Conservation (phyloP, 2,888 invertebrate genomes). For the Nephrotoma appendiculata region DNA sequence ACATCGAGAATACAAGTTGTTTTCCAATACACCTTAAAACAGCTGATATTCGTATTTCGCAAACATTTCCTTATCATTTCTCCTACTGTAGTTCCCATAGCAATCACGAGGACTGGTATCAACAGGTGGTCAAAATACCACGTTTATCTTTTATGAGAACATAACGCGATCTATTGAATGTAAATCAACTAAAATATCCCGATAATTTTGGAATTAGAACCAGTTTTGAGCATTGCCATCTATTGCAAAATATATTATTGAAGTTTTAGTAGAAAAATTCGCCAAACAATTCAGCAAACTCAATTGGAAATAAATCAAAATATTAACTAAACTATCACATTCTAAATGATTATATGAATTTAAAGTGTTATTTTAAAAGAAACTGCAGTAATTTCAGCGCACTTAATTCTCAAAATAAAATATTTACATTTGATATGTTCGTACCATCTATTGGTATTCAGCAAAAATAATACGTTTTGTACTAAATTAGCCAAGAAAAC, state of each 20-base stretch:
- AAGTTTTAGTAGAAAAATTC: not conserved
- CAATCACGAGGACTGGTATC: not conserved
- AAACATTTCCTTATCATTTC: not conserved
- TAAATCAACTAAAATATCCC: not conserved
- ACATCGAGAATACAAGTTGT: too few relatives aligned
- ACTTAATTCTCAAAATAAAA: too few relatives aligned
- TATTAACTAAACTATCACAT: not conserved
- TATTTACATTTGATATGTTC: not conserved
- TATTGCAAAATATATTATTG: not conserved
- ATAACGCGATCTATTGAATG: not conserved
- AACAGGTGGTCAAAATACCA: not conserved
- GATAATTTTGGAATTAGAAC: not conserved
- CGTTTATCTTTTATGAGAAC: not conserved
- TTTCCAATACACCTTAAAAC: not conserved
- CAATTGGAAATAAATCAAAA: not conserved
- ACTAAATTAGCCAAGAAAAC: not conserved
- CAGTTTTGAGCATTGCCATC: not conserved
- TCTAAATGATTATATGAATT: too few relatives aligned
- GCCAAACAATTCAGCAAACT: not conserved
- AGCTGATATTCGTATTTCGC: not conserved
- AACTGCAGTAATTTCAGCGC: too few relatives aligned
- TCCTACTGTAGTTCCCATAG: not conserved
- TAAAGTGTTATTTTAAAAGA: too few relatives aligned
- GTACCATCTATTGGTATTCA: not conserved
- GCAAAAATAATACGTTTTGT: not conserved